Base-by-base conservation (phyloP, 2,113 vertebrate species). In the Oreocharis arfaki region DNA sequence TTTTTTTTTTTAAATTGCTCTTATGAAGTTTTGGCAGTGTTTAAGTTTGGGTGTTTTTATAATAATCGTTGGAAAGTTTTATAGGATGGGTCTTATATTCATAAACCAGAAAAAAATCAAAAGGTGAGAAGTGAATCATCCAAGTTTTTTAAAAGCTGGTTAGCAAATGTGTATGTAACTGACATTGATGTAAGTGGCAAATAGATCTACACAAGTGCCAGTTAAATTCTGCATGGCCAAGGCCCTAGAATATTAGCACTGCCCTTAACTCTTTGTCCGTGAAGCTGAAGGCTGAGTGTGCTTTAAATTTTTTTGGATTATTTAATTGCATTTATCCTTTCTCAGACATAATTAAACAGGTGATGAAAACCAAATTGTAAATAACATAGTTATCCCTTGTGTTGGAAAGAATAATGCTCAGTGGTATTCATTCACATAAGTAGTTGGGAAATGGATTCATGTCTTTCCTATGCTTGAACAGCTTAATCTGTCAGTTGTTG, bases 291-390 rank as follows among this genome's bases (percentile, higher is more conserved):
- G 13, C 60, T 71, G 56, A 65, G 50, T 71, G 32, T 52, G 32
- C 17, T 74, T 92, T 90, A 88, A 77, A 61, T 82, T 24, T 84
- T 88, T 84, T 73, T 55, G 27, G 13, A 16, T 85, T 83, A 33
- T 93, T 94, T 80, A 41, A 56, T 77, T 95, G 52, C 41, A 81
- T 82, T 92, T 93, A 78, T 96, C 46, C 81, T 75, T 89, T 89
- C 46, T 91, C 55, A 82, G 91, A 67, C 30, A 11, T 82, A 96
- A 90, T 95, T 87, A 87, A 93, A 87, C 73, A 93, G 71, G 84
- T 94, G 85, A 94, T 94, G 84, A 95, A 93, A 96, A 85, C 0
- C 57, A 93, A 95, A 64, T 22, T 82, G 49, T 91, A 89, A 95
- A 83, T 93, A 81, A 59, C 60, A 64, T 59, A 47, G 35, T 49